Evolutionary conservation across 2,113 vertebrate species (phyloP).

Genomic region (Etia nguti): DNA sequence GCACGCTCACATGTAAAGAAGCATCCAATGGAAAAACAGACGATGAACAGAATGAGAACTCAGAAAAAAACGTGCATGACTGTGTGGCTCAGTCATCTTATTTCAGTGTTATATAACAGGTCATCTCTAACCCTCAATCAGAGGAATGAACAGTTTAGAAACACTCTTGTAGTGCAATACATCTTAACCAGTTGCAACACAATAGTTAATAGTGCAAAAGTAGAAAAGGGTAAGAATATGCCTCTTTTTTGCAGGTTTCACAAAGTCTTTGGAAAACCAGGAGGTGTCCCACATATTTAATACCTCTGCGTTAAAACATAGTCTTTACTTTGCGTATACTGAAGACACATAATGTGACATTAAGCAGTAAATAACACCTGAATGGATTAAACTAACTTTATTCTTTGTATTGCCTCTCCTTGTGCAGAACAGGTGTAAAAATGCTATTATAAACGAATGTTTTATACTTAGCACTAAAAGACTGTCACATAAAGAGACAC

Average conservation of each 20-base stretch:
- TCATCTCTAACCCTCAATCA: background rate
- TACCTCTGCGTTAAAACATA: background rate
- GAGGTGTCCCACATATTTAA: background rate
- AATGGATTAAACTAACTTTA: background rate
- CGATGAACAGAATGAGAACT: accelerated
- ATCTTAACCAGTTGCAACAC: background rate
- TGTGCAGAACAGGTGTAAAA: background rate
- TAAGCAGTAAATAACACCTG: background rate
- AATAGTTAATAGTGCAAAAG: background rate
- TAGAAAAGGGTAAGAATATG: accelerated
- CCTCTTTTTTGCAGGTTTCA: background rate
- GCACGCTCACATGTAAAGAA: background rate
- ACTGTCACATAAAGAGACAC: background rate
- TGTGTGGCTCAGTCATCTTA: background rate
- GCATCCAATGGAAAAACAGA: background rate
- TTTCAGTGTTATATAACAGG: background rate
- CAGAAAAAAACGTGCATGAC: background rate
- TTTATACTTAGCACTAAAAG: background rate
- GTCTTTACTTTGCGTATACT: too few species aligned
- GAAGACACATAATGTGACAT: background rate
- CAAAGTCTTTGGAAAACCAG: background rate
- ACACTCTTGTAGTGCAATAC: background rate
- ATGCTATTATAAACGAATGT: accelerated
- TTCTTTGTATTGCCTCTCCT: background rate
- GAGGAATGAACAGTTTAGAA: background rate